phyloP scores from a whole-genome alignment of 2,888 invertebrate genomes.

The Spilarctia lutea region DNA sequence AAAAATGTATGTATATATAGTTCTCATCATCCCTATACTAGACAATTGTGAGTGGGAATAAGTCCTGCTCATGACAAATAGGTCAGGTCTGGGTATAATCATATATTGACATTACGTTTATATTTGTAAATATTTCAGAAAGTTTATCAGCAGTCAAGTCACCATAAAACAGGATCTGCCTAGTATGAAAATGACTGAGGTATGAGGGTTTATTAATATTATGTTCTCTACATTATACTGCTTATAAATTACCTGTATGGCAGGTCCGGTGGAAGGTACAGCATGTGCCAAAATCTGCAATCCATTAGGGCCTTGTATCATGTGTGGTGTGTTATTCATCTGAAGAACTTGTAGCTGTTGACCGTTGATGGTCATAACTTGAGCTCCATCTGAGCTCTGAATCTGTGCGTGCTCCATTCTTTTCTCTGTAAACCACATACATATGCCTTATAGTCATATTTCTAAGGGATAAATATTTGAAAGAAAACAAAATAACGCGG shows the following conservation, averaged over 20 bases:
- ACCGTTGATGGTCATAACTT: conserved; percentile 88
- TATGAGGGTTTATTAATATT: background rate
- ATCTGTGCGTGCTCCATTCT: conserved; percentile 87
- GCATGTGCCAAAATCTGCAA: conserved; percentile 91
- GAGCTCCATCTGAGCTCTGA: conserved; percentile 87
- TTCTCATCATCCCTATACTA: too few species aligned
- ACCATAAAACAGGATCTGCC: background rate
- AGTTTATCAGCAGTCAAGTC: too few species aligned
- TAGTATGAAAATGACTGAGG: background rate
- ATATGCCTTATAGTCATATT: background rate
- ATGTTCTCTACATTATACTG: too few species aligned
- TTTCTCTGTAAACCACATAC: conserved; percentile 38
- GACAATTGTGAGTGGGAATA: too few species aligned
- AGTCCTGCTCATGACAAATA: too few species aligned
- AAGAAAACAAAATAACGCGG: background rate
- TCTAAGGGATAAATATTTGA: background rate
- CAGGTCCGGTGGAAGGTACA: conserved; percentile 86
- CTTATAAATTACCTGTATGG: conserved; percentile 84
- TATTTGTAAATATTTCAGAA: background rate
- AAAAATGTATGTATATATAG: too few species aligned
- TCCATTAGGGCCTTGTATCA: conserved; percentile 89
- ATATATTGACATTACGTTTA: too few species aligned
- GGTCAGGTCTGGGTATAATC: too few species aligned
- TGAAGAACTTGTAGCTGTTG: conserved; percentile 88
- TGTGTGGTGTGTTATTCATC: conserved; percentile 84